Conservation (phyloP, 2,113 vertebrate genomes). For the Alectura lathami region DNA sequence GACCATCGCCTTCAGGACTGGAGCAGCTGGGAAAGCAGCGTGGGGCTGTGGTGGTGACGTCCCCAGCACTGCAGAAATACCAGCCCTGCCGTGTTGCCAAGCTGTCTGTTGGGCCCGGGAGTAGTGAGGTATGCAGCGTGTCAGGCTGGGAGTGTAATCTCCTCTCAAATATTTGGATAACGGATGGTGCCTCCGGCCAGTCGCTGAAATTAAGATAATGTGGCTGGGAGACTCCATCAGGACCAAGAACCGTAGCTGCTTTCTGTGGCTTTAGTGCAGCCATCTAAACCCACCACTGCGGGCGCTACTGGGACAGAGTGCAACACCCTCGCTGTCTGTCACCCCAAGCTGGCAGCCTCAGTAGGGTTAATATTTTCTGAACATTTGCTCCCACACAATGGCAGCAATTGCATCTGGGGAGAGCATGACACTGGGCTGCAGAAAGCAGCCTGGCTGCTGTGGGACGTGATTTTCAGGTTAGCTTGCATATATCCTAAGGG, state of each 20-base stretch:
- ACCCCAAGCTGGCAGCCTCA: neutral
- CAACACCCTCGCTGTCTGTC: neutral
- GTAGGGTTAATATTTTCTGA: neutral
- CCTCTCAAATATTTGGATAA: neutral
- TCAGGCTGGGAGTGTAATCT: neutral
- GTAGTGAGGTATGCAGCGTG: neutral
- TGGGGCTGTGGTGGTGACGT: neutral
- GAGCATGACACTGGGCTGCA: neutral
- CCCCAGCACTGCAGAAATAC: neutral
- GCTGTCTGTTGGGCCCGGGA: neutral
- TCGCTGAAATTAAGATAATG: neutral
- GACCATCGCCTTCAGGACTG: neutral
- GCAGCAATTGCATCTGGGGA: neutral
- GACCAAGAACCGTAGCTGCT: neutral
- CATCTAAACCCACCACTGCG: neutral
- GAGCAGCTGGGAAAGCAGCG: neutral
- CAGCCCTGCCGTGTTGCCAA: neutral
- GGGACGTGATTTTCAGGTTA: accelerated
- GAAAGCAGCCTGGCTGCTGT: neutral
- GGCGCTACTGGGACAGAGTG: neutral
- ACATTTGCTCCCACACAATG: neutral
- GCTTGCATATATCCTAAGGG: neutral
- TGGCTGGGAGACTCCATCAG: neutral
- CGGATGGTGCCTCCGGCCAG: neutral
- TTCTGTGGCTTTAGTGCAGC: neutral